Percentiles rank a stretch among this genome's conserved stretches.
phyloP scores from a whole-genome alignment of 2,888 invertebrate species.

The Gymnosoma rotundatum region DNA sequence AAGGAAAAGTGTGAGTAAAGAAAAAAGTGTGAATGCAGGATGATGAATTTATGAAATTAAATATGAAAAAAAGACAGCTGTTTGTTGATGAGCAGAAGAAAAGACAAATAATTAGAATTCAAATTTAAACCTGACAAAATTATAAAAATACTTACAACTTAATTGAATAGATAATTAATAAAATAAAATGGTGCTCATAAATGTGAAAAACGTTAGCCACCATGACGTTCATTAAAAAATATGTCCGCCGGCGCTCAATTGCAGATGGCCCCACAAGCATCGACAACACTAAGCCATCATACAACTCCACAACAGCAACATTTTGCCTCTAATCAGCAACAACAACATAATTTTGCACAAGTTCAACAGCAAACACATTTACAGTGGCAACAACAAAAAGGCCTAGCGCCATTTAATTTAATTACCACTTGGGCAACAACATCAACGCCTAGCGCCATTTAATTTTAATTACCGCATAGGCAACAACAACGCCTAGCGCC shows the following conservation, averaged over 20 bases:
- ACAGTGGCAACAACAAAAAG: constrained; percentile 70
- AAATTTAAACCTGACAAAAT: constrained; percentile 23
- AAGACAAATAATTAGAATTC: not conserved
- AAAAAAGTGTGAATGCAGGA: constrained; percentile 1
- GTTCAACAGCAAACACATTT: constrained; percentile 77
- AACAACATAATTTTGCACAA: constrained; percentile 73
- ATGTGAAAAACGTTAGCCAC: constrained; percentile 6
- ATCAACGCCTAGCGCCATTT: no score
- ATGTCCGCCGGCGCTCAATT: constrained; percentile 98
- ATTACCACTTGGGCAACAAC: no score
- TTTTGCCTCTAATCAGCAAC: constrained; percentile 76
- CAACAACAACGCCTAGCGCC: no score
- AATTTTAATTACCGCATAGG: no score
- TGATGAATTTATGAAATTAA: constrained; percentile 6
- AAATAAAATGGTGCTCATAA: constrained; percentile 26
- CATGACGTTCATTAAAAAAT: constrained; percentile 55
- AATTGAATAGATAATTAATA: constrained; percentile 2
- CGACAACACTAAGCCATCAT: constrained; percentile 83
- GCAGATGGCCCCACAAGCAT: constrained; percentile 98
- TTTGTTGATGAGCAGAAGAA: constrained; percentile 37
- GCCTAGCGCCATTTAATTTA: no score
- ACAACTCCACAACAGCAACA: constrained; percentile 79
- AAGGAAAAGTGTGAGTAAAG: not conserved
- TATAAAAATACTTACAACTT: not conserved
- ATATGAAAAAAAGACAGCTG: constrained; percentile 65